A percentile compares a stretch with the other conserved stretches of the same genome.
Evolutionary conservation across 2,797 vertebrate species (phyloP).

Genomic region (Pempheris klunzingeri): DNA sequence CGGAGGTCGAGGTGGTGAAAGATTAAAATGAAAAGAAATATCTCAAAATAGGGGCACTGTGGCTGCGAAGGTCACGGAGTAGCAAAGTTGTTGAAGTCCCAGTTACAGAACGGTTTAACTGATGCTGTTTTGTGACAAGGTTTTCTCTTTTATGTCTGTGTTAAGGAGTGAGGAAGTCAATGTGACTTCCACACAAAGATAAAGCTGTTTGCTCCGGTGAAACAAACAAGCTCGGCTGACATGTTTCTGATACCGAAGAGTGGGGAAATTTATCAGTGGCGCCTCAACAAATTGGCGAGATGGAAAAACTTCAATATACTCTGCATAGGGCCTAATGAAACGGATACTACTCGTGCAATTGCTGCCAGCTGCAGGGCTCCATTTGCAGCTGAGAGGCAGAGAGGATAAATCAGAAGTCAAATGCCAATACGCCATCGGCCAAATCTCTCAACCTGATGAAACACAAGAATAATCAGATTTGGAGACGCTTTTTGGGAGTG

Average conservation of each 20-base stretch:
- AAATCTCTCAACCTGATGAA: constrained; percentile 82
- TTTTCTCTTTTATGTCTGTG: constrained; percentile 11
- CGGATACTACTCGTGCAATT: constrained; percentile 62
- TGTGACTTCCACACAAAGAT: background rate
- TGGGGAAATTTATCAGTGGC: constrained; percentile 52
- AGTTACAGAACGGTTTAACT: background rate
- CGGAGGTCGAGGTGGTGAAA: background rate
- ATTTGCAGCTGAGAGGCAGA: constrained; percentile 54
- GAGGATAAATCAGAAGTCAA: constrained; percentile 76
- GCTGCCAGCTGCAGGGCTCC: constrained; percentile 64
- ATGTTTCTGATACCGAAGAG: constrained; percentile 23
- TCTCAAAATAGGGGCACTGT: constrained; percentile 6
- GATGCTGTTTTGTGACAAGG: background rate
- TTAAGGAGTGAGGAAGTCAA: background rate
- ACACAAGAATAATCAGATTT: constrained; percentile 79
- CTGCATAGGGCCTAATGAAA: constrained; percentile 71
- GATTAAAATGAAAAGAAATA: background rate
- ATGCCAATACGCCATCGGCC: constrained; percentile 77
- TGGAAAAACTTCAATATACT: constrained; percentile 60
- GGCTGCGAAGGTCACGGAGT: background rate
- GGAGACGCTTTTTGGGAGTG: constrained; percentile 65
- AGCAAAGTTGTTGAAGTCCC: constrained; percentile 8
- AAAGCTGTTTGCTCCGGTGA: constrained; percentile 23
- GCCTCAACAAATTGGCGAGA: constrained; percentile 59
- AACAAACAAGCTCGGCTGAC: constrained; percentile 35